Conservation (phyloP, 2,797 vertebrate genomes). For the Crenichthys baileyi region DNA sequence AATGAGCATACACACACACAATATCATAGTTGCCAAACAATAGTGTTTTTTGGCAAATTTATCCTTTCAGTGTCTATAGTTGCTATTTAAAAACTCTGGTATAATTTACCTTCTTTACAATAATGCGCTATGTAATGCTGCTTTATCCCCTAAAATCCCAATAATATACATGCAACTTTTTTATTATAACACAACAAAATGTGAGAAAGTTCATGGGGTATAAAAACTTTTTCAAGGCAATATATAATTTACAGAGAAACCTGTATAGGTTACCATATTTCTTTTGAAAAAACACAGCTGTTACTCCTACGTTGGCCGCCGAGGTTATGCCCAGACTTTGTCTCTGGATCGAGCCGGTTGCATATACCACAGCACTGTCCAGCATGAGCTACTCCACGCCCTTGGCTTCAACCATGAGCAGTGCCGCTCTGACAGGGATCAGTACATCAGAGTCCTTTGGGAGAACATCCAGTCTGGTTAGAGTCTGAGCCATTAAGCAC, state of each 20-base stretch:
- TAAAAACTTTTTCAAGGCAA: neutral
- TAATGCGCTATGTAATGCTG: neutral
- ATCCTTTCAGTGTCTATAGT: too few species aligned
- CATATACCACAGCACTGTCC: conserved; percentile 73
- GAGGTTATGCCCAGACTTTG: conserved; percentile 41
- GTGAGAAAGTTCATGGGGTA: neutral
- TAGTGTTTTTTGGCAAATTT: too few species aligned
- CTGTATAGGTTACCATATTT: neutral
- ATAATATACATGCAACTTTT: neutral
- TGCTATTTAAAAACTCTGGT: too few species aligned
- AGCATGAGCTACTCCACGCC: conserved; percentile 80
- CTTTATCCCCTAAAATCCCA: neutral
- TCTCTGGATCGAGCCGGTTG: conserved; percentile 69
- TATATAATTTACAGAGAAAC: neutral
- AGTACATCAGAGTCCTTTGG: conserved; percentile 69
- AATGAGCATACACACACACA: too few species aligned
- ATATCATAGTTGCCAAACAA: too few species aligned
- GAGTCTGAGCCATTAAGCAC: neutral
- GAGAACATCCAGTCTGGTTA: conserved; percentile 61
- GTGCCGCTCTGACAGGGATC: conserved; percentile 75
- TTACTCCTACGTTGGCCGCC: conserved; percentile 58
- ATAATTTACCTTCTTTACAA: too few species aligned
- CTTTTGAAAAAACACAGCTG: conserved; percentile 38
- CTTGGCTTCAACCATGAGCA: conserved; percentile 81
- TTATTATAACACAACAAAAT: neutral